phyloP scores from a whole-genome alignment of 2,888 invertebrate genomes.

The Coenonympha arcania region DNA sequence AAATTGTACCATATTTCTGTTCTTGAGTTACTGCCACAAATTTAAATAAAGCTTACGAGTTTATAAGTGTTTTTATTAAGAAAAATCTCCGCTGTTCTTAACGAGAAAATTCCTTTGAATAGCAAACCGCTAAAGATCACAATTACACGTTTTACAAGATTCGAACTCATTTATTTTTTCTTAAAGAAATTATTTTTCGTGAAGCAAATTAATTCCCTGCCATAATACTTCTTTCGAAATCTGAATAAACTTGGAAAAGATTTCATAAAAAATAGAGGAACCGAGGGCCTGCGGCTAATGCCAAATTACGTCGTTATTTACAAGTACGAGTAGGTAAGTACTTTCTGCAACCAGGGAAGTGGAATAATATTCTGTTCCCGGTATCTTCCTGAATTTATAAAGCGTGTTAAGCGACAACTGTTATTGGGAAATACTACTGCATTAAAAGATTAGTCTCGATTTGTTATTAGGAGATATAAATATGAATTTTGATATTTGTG shows the following conservation, averaged over 20 bases:
- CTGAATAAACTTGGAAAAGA: conserved; percentile 67
- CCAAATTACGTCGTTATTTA: conserved; percentile 71
- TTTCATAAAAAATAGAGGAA: conserved; percentile 62
- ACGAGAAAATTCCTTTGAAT: conserved; percentile 47
- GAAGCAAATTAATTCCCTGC: conserved; percentile 68
- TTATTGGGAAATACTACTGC: conserved; percentile 24
- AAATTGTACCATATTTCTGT: conserved; percentile 8
- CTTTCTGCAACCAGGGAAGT: conserved; percentile 36
- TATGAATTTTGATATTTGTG: too few relatives aligned
- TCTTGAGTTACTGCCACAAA: conserved; percentile 9
- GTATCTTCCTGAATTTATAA: conserved; percentile 21
- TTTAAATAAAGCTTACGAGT: conserved; percentile 18
- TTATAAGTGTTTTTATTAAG: conserved; percentile 23
- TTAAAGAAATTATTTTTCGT: conserved; percentile 57
- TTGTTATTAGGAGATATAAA: too few relatives aligned
- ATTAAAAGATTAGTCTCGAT: too few relatives aligned
- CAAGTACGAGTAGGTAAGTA: conserved; percentile 37
- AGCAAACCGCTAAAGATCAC: conserved; percentile 59
- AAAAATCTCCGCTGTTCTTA: conserved; percentile 33
- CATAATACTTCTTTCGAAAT: conserved; percentile 69
- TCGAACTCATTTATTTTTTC: conserved; percentile 63
- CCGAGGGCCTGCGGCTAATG: conserved; percentile 58
- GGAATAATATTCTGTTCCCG: conserved; percentile 23
- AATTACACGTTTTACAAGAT: conserved; percentile 62
- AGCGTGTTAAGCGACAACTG: conserved; percentile 16